Conservation (phyloP, 1,140 invertebrate genomes). For the Antheraea mylitta region DNA sequence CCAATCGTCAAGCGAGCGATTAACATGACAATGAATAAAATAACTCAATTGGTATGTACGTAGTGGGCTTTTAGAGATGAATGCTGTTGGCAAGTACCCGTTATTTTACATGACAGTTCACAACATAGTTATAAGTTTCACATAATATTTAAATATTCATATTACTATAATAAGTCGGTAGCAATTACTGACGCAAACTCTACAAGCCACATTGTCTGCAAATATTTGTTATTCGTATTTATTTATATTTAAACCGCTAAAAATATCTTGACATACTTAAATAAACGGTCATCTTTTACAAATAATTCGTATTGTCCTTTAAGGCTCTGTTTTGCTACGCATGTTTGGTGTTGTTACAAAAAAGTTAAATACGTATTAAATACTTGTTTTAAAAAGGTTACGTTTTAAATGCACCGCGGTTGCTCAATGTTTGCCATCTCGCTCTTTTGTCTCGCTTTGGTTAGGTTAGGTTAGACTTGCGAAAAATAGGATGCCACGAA, state of each 20-base stretch:
- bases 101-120: background rate
- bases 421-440: too few relatives aligned
- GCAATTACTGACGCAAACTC: background rate
- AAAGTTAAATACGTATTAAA: too few relatives aligned
- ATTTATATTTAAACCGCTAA: background rate
- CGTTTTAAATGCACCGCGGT: too few relatives aligned
- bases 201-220: background rate
- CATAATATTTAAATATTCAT: background rate
- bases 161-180: background rate
- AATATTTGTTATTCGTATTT: background rate
- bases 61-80: background rate
- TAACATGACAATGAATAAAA: constrained; percentile 17
- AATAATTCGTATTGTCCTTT: background rate
- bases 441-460: too few relatives aligned
- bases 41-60: background rate
- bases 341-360: too few relatives aligned
- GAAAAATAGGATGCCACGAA: too few relatives aligned
- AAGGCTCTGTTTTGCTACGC: background rate
- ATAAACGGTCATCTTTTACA: background rate
- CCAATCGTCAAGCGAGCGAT: background rate
- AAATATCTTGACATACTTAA: background rate
- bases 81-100: background rate
- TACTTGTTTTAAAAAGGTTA: too few relatives aligned
- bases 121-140: background rate
- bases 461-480: too few relatives aligned